Base-by-base conservation (phyloP, 2,888 invertebrate genomes). In the Gortyna flavago region DNA sequence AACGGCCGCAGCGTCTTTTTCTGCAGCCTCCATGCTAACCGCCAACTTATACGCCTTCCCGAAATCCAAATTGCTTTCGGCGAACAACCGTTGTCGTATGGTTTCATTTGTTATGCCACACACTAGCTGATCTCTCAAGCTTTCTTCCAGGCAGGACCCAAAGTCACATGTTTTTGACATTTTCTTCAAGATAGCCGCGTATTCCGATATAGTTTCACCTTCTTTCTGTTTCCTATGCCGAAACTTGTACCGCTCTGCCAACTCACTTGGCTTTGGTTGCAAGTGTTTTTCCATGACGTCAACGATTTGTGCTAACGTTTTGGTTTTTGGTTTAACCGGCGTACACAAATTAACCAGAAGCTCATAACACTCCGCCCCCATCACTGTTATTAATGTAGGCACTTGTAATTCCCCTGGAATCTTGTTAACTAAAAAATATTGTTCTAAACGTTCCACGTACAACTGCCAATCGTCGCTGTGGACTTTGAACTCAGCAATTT, bases 251-350 rank as follows among this genome's bases (percentile, higher is more conserved):
- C 29, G 16, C 25, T 51, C 16, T 1, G 48, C 32, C 67, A 48
- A 48, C 48, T 67, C 21, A 51, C 48, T 51, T 51, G 67, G 48
- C 1, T 68, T 54, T 25, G 51, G 51, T 54, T 35, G 68, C 32
- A 68, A 68, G 51, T 68, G 68, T 68, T 68, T 68, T 54, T 54
- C 51, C 68, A 54, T 68, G 25, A 68, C 51, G 35, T 68, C 51
- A 54, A 68, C 51, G 35, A 68, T 54, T 38, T 68, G 54, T 54
- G 44, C 51, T 21, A 68, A 35, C 51, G 25, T 35, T 35, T 35
- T 35, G 35, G 35, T 35, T 68, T 68, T 68, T 54, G 25, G 38
- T 38, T 38, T 38, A 38, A 38, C 38, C 38, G 38, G 38, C 8
- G 38, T 38, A 38, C 38, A 38, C 38, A 38, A 38, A 38, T 38